A percentile compares a stretch with the other conserved stretches of the same genome.
phyloP scores from a whole-genome alignment of 2,888 invertebrate genomes.

The Sinelater perroti region DNA sequence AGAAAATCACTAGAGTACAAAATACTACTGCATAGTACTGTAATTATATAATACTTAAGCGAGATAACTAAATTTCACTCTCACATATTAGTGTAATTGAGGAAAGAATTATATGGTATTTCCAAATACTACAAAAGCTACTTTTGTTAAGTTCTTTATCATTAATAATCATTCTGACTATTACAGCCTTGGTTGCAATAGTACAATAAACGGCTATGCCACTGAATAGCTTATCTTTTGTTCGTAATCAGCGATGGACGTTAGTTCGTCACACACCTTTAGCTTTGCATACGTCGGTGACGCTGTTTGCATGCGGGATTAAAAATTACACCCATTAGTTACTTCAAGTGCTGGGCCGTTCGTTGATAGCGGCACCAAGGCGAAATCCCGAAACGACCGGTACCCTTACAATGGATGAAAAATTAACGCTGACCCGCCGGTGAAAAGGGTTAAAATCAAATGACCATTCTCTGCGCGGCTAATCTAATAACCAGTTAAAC shows the following conservation, averaged over 20 bases:
- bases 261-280: conserved; percentile 27
- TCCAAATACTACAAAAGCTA: too few species aligned
- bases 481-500: conserved; percentile 56
- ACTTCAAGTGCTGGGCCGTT: conserved; percentile 50
- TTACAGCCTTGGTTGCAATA: too few species aligned
- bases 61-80: too few species aligned
- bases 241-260: conserved; percentile 19
- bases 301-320: conserved; percentile 37
- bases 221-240: conserved; percentile 10
- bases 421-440: conserved; percentile 54
- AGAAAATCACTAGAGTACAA: too few species aligned
- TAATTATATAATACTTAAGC: too few species aligned
- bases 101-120: too few species aligned
- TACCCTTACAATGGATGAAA: conserved; percentile 55
- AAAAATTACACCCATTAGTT: conserved; percentile 56
- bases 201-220: too few species aligned
- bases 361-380: conserved; percentile 45
- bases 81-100: too few species aligned
- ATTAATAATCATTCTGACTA: too few species aligned
- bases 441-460: conserved; percentile 55
- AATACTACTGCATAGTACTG: too few species aligned
- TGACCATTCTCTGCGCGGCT: conserved; percentile 51
- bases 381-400: conserved; percentile 49
- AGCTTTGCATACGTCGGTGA: conserved; percentile 20
- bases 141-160: too few species aligned